Conservation (phyloP, 2,797 vertebrate genomes). For the Pagetopsis macropterus region DNA sequence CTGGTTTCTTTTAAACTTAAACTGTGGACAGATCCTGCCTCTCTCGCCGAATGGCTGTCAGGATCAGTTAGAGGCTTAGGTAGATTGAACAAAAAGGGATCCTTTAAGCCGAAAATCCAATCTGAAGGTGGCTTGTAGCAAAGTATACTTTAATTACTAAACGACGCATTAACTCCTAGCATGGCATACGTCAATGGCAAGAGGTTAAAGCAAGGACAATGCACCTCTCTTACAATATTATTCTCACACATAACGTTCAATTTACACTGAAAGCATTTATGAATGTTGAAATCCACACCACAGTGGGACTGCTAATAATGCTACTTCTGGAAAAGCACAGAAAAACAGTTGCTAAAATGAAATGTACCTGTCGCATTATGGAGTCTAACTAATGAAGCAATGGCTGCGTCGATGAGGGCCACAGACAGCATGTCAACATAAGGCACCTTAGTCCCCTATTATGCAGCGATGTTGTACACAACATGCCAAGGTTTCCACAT, state of each 20-base stretch:
- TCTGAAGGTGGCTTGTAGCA: conserved; percentile 59
- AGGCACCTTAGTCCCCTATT: conserved; percentile 44
- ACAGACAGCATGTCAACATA: conserved; percentile 48
- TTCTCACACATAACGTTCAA: conserved; percentile 38
- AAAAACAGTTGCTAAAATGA: conserved; percentile 64
- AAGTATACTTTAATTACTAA: conserved; percentile 71
- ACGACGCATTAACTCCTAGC: conserved; percentile 68
- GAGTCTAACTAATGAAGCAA: conserved; percentile 74
- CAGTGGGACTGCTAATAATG: not conserved
- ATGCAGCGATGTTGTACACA: conserved; percentile 28
- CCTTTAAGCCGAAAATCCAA: conserved; percentile 75
- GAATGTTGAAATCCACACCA: conserved; percentile 21
- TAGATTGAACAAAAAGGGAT: conserved; percentile 69
- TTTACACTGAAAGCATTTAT: conserved; percentile 28
- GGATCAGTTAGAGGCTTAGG: conserved; percentile 69
- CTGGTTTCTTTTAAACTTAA: conserved; percentile 69
- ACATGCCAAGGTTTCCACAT: conserved; percentile 24
- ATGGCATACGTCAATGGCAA: conserved; percentile 48
- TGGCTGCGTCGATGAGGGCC: conserved; percentile 52
- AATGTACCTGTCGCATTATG: conserved; percentile 66
- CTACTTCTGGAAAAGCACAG: conserved; percentile 20
- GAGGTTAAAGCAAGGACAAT: conserved; percentile 62
- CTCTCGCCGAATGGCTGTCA: conserved; percentile 66
- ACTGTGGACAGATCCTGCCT: conserved; percentile 65
- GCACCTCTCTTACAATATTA: conserved; percentile 30